phyloP scores from a whole-genome alignment of 2,113 vertebrate species.

The Apistogramma diplotaenia region DNA sequence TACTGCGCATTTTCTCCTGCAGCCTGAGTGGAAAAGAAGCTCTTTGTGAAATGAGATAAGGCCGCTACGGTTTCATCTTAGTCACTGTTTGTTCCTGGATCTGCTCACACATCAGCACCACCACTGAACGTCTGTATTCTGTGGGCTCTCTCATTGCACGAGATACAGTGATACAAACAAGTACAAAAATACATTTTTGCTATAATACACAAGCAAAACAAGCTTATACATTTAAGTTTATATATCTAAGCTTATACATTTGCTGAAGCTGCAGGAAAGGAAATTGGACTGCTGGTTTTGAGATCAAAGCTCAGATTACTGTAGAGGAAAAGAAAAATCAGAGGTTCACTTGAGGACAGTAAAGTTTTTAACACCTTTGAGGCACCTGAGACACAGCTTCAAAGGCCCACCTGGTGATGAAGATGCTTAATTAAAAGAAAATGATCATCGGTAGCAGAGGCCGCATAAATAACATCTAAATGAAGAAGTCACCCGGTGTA shows the following conservation, averaged over 20 bases:
- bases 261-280: not conserved
- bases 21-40: not conserved
- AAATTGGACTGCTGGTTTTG: not conserved
- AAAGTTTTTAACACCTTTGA: not conserved
- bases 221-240: too few relatives aligned
- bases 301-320: not conserved
- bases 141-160: not conserved
- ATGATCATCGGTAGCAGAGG: not conserved
- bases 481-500: not conserved
- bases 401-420: not conserved
- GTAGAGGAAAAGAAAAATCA: not conserved
- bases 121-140: not conserved
- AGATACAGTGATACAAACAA: not conserved
- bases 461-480: not conserved
- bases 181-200: not conserved
- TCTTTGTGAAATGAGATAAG: slow-evolving; percentile 31
- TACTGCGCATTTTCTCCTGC: slow-evolving; percentile 2
- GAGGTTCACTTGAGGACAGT: not conserved
- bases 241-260: too few relatives aligned
- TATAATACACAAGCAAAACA: too few relatives aligned
- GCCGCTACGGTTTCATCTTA: slow-evolving; percentile 30
- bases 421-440: not conserved
- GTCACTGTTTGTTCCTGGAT: slow-evolving; percentile 28
- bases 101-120: not conserved
- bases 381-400: not conserved